Conservation (phyloP, 2,888 invertebrate species). For the Leucophenga montana region DNA sequence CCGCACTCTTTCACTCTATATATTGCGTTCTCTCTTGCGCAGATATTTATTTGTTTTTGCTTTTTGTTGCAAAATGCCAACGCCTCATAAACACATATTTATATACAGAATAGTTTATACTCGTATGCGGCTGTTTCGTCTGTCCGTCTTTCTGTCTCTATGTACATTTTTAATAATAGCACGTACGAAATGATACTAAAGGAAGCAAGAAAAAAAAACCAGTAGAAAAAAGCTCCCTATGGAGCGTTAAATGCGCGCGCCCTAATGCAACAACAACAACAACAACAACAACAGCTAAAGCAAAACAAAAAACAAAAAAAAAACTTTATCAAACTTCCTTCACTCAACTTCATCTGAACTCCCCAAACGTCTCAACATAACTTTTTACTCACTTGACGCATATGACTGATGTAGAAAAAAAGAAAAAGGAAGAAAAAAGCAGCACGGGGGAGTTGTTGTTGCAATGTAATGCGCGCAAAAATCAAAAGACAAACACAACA, state of each 20-base stretch:
- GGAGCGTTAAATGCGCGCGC: constrained; percentile 47
- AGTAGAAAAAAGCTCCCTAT: constrained; percentile 59
- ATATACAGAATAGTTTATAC: constrained; percentile 43
- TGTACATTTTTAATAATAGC: constrained; percentile 57
- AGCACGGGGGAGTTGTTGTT: neutral
- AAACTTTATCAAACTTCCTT: constrained; percentile 51
- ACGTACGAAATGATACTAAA: constrained; percentile 32
- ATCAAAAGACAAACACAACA: too few relatives aligned
- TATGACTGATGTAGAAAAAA: neutral
- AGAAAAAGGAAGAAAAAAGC: neutral
- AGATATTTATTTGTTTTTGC: constrained; percentile 16
- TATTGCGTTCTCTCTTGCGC: constrained; percentile 27
- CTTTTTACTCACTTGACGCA: neutral
- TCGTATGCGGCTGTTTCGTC: constrained; percentile 27
- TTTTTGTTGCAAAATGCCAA: constrained; percentile 53
- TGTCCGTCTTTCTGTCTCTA: constrained; percentile 22
- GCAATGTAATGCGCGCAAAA: constrained; percentile 10
- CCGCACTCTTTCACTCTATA: constrained; percentile 19
- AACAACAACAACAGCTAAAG: too few relatives aligned
- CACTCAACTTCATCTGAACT: constrained; percentile 30
- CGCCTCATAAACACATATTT: constrained; percentile 51
- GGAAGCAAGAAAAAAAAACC: constrained; percentile 1
- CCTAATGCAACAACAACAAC: constrained; percentile 41
- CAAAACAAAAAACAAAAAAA: too few relatives aligned
- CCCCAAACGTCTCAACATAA: constrained; percentile 19